Conservation (phyloP, 2,888 invertebrate species). For the Periphyllus acericola region DNA sequence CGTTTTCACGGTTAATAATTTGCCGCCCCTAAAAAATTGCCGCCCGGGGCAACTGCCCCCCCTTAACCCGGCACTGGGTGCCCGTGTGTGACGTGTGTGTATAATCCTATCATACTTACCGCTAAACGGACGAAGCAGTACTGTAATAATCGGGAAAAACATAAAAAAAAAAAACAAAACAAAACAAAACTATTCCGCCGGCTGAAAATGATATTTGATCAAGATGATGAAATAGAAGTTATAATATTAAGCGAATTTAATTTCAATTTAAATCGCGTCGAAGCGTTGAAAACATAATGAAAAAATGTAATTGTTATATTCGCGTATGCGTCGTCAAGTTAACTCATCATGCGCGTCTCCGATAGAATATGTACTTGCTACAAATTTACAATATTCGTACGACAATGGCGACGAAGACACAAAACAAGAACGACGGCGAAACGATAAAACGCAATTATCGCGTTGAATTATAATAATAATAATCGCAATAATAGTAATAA, state of each 20-base stretch:
- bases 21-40: too few relatives aligned
- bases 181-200: not conserved
- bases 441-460: not conserved
- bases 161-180: not conserved
- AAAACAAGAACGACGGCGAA: not conserved
- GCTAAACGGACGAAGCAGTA: not conserved
- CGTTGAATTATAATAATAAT: not conserved
- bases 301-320: not conserved
- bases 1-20: too few relatives aligned
- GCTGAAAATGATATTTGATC: not conserved
- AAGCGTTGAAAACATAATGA: not conserved
- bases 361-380: not conserved
- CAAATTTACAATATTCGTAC: not conserved
- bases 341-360: not conserved
- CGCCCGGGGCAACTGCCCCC: too few relatives aligned
- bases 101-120: constrained; percentile 39
- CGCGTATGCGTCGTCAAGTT: not conserved
- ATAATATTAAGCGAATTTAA: not conserved
- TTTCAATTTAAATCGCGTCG: not conserved
- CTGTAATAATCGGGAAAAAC: not conserved
- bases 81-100: not conserved
- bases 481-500: not conserved
- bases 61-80: too few relatives aligned
- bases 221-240: not conserved
- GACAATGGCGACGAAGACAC: not conserved